Percentiles rank a stretch among this genome's conserved stretches.
Evolutionary conservation across 2,797 vertebrate species (phyloP).

Genomic region (Xyrichtys novacula): DNA sequence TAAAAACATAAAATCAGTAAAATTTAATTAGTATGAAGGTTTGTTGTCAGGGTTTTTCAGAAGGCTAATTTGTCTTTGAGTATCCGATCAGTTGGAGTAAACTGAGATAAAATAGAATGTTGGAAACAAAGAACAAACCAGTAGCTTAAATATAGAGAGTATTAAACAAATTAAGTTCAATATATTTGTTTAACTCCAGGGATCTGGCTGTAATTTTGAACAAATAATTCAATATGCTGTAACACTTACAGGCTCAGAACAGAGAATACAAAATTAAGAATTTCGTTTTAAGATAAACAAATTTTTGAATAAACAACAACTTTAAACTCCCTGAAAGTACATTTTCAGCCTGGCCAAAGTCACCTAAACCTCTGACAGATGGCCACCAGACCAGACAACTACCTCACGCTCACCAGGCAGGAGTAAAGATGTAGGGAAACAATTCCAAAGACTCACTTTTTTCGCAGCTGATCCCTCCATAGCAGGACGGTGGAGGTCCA

Average conservation of each 20-base stretch:
- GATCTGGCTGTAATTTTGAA: background rate
- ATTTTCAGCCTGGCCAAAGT: constrained; percentile 14
- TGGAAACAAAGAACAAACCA: background rate
- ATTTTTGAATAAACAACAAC: background rate
- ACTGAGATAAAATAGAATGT: background rate
- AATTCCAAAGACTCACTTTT: constrained; percentile 74
- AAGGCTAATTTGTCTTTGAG: too few relatives aligned
- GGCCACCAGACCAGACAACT: constrained; percentile 27
- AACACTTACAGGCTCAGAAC: background rate
- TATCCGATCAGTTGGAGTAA: too few relatives aligned
- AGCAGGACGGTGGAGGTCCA: constrained; percentile 49
- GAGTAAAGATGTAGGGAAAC: constrained; percentile 17
- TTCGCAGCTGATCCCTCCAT: constrained; percentile 76
- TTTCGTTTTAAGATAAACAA: too few relatives aligned
- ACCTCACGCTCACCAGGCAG: constrained; percentile 31
- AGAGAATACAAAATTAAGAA: too few relatives aligned
- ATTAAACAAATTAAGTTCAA: background rate
- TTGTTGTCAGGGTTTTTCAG: too few relatives aligned
- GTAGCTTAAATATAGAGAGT: background rate
- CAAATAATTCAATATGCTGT: background rate
- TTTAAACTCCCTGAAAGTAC: background rate
- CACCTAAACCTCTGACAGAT: constrained; percentile 47
- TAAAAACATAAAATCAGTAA: background rate
- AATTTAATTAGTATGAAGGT: too few relatives aligned
- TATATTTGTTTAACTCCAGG: background rate